Evolutionary conservation across 2,888 invertebrate species (phyloP), one percentile per base, ranked within the genome.

Genomic region (Caenorhabditis doughertyi): DNA sequence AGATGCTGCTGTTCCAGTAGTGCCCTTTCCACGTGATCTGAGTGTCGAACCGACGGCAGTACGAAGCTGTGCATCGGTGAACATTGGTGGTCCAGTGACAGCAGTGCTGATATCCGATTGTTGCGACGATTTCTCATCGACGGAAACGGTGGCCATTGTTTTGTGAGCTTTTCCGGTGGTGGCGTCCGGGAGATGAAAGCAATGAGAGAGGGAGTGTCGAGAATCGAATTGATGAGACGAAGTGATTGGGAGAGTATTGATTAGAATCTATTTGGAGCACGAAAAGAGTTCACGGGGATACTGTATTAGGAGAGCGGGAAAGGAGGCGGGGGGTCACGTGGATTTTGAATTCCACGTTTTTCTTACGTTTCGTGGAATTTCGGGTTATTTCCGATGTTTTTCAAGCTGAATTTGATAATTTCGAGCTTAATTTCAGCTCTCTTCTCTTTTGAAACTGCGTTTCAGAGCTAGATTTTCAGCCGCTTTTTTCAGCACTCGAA

Each of bases 1-100:
- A n/a, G 76, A 18, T 18, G 60, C 18, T 5, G 35, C 35, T 35
- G 35, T 9, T 35, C 35, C 35, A 35, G 35, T 9, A 7, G n/a
- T n/a, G n/a, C 35, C 49, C 21, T 27, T 39, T 27, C 58, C 39
- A 68, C 76, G 58, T 7, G 60, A 68, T 42, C 67, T 49, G 9
- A 76, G 53, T 27, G 76, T 68, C 51, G 76, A 58, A 16, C 67
- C 58, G 67, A 68, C 56, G 51, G 76, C 76, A 42, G 67, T 68
- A 2, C 23, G 47, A 16, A 76, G 58, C 21, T 68, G 29, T 2
- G 58, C 35, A 11, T 74, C 74, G 39, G 47, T 65, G 49, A 58
- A 25, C 25, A 18, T 23, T 13, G 16, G 23, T 7, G 67, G 51
- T 8, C 65, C 51, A 39, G 21, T 27, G 23, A 29, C 42, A 23